phyloP scores from a whole-genome alignment of 2,888 invertebrate species.

The Conus canariensis region DNA sequence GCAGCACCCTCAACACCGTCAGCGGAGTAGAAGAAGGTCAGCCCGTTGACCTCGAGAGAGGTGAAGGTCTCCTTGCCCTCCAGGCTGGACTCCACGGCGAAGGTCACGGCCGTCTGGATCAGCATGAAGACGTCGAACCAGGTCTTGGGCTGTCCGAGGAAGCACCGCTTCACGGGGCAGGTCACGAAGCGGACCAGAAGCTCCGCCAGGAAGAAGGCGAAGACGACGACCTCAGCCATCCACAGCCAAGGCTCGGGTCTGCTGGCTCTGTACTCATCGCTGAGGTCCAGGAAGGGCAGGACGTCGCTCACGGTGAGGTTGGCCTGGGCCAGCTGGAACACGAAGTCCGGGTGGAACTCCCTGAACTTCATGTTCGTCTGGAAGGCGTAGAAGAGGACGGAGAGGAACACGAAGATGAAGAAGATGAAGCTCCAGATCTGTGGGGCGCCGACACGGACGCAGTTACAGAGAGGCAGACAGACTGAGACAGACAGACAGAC shows the following conservation, averaged over 20 bases:
- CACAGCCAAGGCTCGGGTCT: constrained; percentile 46
- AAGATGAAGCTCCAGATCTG: neutral
- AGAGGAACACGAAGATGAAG: constrained; percentile 20
- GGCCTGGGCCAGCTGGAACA: neutral
- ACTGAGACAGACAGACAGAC: neutral
- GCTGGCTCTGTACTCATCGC: neutral
- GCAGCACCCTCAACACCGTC: neutral
- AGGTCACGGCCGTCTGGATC: constrained; percentile 45
- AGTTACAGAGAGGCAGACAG: neutral
- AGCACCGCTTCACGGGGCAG: constrained; percentile 54
- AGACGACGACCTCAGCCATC: constrained; percentile 56
- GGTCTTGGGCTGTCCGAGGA: constrained; percentile 53
- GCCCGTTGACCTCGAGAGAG: neutral
- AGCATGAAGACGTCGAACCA: constrained; percentile 52
- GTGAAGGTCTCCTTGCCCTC: neutral
- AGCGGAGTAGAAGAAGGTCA: constrained; percentile 28
- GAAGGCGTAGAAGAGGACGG: constrained; percentile 5
- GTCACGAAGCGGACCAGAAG: constrained; percentile 58
- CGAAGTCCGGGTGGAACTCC: neutral
- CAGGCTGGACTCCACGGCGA: neutral
- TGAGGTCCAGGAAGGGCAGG: no score
- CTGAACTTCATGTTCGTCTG: constrained; percentile 6
- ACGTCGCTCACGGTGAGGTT: neutral
- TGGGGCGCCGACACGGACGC: no score
- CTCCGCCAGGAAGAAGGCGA: constrained; percentile 66